phyloP scores from a whole-genome alignment of 35 echinoderm and acorn worm genomes.

The Apostichopus japonicus region DNA sequence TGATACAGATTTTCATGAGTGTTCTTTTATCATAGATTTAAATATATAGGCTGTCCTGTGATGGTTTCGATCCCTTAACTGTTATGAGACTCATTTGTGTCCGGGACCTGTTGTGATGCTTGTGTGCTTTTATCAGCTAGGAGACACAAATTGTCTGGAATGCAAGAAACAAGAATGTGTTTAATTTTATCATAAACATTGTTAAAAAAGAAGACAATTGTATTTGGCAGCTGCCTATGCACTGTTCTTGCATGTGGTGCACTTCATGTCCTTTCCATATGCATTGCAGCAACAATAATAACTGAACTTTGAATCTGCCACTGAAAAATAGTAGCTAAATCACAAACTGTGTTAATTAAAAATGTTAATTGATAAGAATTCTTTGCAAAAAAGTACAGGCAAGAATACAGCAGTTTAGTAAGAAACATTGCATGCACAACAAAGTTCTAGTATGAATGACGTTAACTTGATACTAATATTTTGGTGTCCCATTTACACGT shows the following conservation, averaged over 20 bases:
- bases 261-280: not conserved
- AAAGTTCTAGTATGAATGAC: too few species aligned
- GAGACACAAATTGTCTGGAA: constrained; percentile 13
- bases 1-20: not conserved
- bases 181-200: not conserved
- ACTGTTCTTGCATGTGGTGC: not conserved
- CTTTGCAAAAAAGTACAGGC: too few species aligned
- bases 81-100: not conserved
- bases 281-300: not conserved
- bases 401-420: too few species aligned
- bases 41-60: not conserved
- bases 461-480: not conserved
- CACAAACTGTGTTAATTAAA: too few species aligned
- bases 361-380: too few species aligned
- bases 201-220: too few species aligned
- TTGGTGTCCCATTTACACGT: constrained; percentile 9
- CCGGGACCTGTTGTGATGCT: constrained; percentile 8
- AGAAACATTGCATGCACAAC: too few species aligned
- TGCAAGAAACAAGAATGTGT: constrained; percentile 20
- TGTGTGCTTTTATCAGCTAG: constrained; percentile 10
- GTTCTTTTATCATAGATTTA: not conserved
- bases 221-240: not conserved
- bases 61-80: not conserved
- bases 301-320: not conserved
- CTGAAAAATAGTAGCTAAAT: too few species aligned